Percentiles rank a stretch among this genome's conserved stretches.
phyloP scores from a whole-genome alignment of 1,140 invertebrate genomes.

The Bactericera cockerelli region DNA sequence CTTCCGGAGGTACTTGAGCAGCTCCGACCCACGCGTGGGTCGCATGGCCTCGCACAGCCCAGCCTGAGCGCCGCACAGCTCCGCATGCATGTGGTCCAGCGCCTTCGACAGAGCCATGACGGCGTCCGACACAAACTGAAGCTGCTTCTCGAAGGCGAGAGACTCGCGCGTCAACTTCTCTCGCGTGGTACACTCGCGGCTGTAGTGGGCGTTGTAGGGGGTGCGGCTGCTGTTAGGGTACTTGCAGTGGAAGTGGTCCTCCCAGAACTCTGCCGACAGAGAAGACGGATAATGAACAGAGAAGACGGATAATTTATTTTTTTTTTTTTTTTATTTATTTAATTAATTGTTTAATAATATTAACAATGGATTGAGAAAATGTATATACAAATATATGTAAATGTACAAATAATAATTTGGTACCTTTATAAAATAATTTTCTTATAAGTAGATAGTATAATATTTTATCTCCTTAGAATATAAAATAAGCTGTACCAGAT shows the following conservation, averaged over 20 bases:
- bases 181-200: conserved; percentile 44
- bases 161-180: conserved; percentile 54
- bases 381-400: no score
- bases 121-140: conserved; percentile 85
- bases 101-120: conserved; percentile 83
- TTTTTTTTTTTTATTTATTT: no score
- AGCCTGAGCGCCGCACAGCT: conserved; percentile 45
- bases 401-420: no score
- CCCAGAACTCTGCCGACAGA: conserved; percentile 70
- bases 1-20: conserved; percentile 66
- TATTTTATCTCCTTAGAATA: no score
- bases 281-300: no score
- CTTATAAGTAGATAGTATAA: no score
- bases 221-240: conserved; percentile 60
- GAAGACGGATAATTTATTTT: no score
- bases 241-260: conserved; percentile 71
- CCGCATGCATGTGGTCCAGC: conserved; percentile 63
- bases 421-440: no score
- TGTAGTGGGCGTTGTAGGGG: conserved; percentile 64
- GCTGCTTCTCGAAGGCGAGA: conserved; percentile 71
- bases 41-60: conserved; percentile 77
- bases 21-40: conserved; percentile 65
- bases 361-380: no score
- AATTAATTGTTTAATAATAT: no score
- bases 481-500: no score